These are phyloP conservation scores for Myotis daubentonii DNA, from an alignment of 2,797 vertebrate genomes.

Conservation along the genomic window DNA sequence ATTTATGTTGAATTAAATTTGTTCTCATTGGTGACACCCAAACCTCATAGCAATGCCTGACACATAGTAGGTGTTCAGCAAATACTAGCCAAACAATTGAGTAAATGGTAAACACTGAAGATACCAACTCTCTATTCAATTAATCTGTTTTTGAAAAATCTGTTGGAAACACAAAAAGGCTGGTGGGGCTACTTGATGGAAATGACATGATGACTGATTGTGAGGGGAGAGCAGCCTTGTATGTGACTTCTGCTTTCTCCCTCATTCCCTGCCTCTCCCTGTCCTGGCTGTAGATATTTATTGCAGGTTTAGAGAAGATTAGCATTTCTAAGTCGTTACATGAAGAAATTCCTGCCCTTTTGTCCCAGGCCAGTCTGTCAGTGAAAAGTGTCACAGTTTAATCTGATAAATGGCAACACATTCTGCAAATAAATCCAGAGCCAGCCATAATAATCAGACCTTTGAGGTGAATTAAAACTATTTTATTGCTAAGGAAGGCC, in stretches of 20 bases:
- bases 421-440: constrained; percentile 45
- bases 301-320: background rate
- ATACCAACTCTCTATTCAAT: no score
- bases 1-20: background rate
- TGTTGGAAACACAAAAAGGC: accelerated
- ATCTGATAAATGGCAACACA: constrained; percentile 34
- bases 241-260: no score
- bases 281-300: background rate
- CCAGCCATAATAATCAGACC: background rate
- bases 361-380: background rate
- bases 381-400: background rate
- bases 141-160: background rate
- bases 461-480: background rate
- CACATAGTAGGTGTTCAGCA: accelerated
- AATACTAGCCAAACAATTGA: background rate
- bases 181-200: accelerated
- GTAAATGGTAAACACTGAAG: background rate
- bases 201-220: accelerated
- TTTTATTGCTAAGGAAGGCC: background rate
- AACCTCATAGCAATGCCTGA: background rate
- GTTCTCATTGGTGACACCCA: background rate
- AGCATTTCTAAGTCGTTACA: background rate
- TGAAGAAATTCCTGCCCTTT: constrained; percentile 27
- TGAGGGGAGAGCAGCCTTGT: accelerated
- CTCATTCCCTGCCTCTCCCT: no score